These are phyloP conservation scores for Trogon surrucura DNA, from an alignment of 2,113 vertebrate genomes.

Conservation along the genomic window DNA sequence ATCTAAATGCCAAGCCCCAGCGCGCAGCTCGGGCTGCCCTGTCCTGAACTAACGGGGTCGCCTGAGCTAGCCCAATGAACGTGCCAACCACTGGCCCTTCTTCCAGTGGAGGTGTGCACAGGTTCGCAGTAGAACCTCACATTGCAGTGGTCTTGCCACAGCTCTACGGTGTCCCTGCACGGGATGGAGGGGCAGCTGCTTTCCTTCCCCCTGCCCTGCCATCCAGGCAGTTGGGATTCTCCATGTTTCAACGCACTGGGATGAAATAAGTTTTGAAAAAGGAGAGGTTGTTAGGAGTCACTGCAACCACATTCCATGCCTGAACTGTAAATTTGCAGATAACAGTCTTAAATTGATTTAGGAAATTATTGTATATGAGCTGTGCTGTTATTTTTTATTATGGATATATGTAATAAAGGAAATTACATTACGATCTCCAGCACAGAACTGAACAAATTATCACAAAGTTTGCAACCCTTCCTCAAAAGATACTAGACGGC, in stretches of 20 bases:
- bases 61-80: neutral
- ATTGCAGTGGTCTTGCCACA: neutral
- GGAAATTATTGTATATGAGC: neutral
- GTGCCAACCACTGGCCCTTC: neutral
- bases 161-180: neutral
- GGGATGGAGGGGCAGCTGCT: neutral
- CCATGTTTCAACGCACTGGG: neutral
- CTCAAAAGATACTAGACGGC: neutral
- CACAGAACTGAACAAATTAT: neutral
- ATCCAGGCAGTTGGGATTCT: neutral
- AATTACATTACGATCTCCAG: neutral
- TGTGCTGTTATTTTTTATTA: neutral
- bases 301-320: neutral
- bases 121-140: neutral
- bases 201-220: neutral
- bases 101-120: neutral
- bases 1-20: accelerated
- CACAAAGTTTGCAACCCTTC: neutral
- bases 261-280: neutral
- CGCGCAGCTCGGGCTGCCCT: neutral
- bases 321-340: neutral
- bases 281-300: neutral
- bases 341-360: neutral
- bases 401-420: neutral
- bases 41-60: neutral